Conservation (phyloP, 2,888 invertebrate genomes). For the Gymnocheta viridis region DNA sequence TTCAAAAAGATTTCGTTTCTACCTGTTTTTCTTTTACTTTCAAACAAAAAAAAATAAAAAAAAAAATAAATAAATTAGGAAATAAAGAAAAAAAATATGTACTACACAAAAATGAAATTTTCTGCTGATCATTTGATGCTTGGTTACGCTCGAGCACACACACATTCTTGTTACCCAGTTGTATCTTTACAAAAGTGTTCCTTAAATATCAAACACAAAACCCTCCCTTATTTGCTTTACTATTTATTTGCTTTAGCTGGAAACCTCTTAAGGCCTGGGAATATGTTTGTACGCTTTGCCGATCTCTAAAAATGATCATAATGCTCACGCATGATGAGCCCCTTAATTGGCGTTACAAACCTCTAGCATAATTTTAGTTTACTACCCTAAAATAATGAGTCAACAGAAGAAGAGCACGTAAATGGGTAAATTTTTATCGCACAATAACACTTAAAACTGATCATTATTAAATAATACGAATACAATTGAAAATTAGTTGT, state of each 20-base stretch:
- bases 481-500: neutral
- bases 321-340: conserved; percentile 76
- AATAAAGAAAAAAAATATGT: no score
- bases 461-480: conserved; percentile 28
- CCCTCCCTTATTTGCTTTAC: conserved; percentile 61
- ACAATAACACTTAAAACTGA: neutral
- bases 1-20: conserved; percentile 26
- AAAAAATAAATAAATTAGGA: neutral
- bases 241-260: neutral
- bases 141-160: conserved; percentile 75
- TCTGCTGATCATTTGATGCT: conserved; percentile 77
- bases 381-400: neutral
- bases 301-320: conserved; percentile 70
- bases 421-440: neutral
- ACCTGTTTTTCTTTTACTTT: conserved; percentile 42
- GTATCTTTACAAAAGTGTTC: neutral
- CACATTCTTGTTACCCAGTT: conserved; percentile 20
- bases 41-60: neutral
- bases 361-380: conserved; percentile 34
- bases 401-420: neutral
- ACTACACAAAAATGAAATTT: conserved; percentile 32
- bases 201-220: conserved; percentile 38
- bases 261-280: conserved; percentile 38
- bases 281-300: neutral
- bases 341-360: conserved; percentile 80